These are phyloP conservation scores for Lepidocyrtoides sp. DNA, from an alignment of 2,888 invertebrate species.

Conservation along the genomic window DNA sequence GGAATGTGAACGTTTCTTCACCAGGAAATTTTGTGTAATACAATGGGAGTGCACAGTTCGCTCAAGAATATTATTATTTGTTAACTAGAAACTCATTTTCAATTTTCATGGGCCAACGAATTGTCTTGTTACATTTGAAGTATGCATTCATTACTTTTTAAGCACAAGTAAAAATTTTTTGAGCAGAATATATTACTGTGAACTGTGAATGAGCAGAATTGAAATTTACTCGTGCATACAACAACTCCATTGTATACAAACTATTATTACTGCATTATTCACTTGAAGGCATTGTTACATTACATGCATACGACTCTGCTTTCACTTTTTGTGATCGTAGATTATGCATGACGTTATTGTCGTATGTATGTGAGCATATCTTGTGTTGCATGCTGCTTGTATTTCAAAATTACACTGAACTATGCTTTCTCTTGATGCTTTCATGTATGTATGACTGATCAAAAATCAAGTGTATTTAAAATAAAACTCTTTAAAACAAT, in stretches of 20 bases:
- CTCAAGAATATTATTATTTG: slow-evolving; percentile 57
- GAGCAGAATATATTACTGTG: not conserved
- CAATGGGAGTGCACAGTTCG: slow-evolving; percentile 48
- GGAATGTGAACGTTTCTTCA: slow-evolving; percentile 33
- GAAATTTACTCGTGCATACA: slow-evolving; percentile 56
- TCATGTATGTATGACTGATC: not conserved
- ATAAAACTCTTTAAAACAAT: not conserved
- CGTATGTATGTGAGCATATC: not conserved
- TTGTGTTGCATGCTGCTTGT: not conserved
- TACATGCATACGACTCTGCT: not conserved
- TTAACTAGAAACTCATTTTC: slow-evolving; percentile 73
- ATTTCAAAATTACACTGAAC: no score
- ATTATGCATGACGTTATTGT: not conserved
- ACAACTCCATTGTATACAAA: slow-evolving; percentile 41
- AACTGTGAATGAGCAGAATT: not conserved
- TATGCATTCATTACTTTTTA: slow-evolving; percentile 23
- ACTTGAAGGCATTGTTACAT: not conserved
- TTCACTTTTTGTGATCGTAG: slow-evolving; percentile 1
- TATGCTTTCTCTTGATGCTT: not conserved
- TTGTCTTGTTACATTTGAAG: slow-evolving; percentile 62
- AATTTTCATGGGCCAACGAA: slow-evolving; percentile 68
- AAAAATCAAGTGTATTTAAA: not conserved
- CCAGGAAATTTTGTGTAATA: slow-evolving; percentile 18
- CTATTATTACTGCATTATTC: not conserved
- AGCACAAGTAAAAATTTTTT: not conserved